A percentile compares a stretch with the other conserved stretches of the same genome.
Conservation (phyloP, 2,113 vertebrate species). For the Neolamprologus variostigma region DNA sequence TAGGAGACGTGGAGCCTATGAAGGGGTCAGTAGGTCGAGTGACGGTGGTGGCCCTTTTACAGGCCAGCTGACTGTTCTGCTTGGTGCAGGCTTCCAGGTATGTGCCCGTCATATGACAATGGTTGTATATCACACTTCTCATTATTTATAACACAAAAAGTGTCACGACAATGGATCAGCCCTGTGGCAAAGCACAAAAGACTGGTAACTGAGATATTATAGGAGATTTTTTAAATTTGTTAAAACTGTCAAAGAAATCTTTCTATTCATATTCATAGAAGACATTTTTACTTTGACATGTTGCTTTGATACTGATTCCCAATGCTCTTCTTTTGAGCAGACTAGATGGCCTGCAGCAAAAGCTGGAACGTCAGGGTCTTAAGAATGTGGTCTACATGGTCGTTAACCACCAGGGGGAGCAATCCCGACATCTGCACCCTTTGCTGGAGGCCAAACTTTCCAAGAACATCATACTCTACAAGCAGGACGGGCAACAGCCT, state of each 20-base stretch:
- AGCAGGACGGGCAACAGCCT: conserved; percentile 72
- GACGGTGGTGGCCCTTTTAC: conserved; percentile 85
- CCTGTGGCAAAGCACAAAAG: not conserved
- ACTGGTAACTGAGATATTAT: not conserved
- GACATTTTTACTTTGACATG: not conserved
- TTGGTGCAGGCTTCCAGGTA: conserved; percentile 89
- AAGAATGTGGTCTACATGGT: conserved; percentile 80
- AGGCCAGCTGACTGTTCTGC: conserved; percentile 91
- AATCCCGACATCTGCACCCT: conserved; percentile 67
- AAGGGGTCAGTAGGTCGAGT: conserved; percentile 71
- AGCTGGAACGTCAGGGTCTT: conserved; percentile 77
- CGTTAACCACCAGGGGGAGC: conserved; percentile 79
- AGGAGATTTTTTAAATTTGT: not conserved
- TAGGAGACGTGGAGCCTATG: conserved; percentile 80
- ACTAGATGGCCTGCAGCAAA: conserved; percentile 81
- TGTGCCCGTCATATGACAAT: not conserved
- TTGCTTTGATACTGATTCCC: not conserved
- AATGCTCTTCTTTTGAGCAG: conserved; percentile 52
- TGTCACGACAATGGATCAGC: not conserved
- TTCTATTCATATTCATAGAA: not conserved
- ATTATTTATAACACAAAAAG: not conserved
- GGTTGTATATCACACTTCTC: not conserved
- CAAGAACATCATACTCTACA: conserved; percentile 78
- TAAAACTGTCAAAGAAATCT: not conserved
- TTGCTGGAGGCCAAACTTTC: conserved; percentile 72